Evolutionary conservation across 2,797 vertebrate species (phyloP).

Genomic region (Jordanella pulchra): DNA sequence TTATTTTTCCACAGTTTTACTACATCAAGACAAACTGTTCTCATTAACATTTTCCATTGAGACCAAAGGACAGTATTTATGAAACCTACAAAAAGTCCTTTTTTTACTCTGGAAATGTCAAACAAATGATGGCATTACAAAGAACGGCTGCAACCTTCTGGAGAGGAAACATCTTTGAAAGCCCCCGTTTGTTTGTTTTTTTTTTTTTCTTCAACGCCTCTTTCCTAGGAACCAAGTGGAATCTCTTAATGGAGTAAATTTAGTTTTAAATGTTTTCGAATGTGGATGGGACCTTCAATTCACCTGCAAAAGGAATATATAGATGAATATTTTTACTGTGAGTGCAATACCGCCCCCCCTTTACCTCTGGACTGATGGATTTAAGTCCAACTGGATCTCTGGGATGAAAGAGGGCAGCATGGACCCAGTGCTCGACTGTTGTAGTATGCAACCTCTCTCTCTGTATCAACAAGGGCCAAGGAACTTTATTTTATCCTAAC

Average conservation of each 20-base stretch:
- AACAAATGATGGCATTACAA: conserved; percentile 31
- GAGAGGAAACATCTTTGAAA: conserved; percentile 14
- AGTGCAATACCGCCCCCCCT: conserved; percentile 30
- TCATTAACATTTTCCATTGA: conserved; percentile 28
- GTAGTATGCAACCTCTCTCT: conserved; percentile 60
- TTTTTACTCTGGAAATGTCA: conserved; percentile 10
- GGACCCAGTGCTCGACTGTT: conserved; percentile 37
- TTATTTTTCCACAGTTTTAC: neutral
- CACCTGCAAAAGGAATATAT: conserved; percentile 7
- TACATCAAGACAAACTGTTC: conserved; percentile 33
- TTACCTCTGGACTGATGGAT: conserved; percentile 39
- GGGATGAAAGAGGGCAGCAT: conserved; percentile 19
- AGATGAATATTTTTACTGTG: neutral
- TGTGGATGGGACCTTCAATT: neutral
- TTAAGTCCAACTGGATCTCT: conserved; percentile 20
- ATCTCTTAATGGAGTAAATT: conserved; percentile 23
- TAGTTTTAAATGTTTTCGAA: conserved; percentile 9
- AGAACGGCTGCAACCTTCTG: conserved; percentile 38
- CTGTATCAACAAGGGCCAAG: conserved; percentile 73
- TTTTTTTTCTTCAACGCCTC: neutral
- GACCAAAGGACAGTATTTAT: conserved; percentile 3
- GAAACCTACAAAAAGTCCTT: conserved; percentile 1
- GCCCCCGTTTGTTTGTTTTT: neutral
- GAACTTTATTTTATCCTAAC: conserved; percentile 73
- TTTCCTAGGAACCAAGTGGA: conserved; percentile 37